These are phyloP conservation scores for Callyntrura guangdongensis DNA, from an alignment of 2,888 invertebrate species.

Conservation along the genomic window DNA sequence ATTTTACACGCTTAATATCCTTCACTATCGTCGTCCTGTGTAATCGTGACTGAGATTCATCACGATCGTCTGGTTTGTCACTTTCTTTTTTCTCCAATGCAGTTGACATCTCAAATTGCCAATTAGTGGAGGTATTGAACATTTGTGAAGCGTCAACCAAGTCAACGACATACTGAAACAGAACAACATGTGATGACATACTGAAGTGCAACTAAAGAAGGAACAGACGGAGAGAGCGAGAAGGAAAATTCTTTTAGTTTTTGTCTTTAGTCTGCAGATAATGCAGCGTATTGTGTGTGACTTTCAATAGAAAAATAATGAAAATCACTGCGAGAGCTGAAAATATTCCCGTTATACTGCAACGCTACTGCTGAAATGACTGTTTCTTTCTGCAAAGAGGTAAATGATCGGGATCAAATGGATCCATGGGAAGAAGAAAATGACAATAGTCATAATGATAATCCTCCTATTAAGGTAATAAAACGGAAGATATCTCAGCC, in stretches of 20 bases:
- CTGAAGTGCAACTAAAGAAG: too few relatives aligned
- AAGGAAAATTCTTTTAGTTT: too few relatives aligned
- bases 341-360: neutral
- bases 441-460: conserved; percentile 25
- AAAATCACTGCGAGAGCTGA: neutral
- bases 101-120: conserved; percentile 58
- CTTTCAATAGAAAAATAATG: neutral
- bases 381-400: neutral
- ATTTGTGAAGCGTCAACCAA: neutral
- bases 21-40: neutral
- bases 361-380: neutral
- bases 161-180: neutral
- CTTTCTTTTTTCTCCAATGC: conserved; percentile 28
- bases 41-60: conserved; percentile 74
- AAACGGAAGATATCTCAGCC: neutral
- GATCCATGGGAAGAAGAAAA: conserved; percentile 7
- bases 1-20: conserved; percentile 26
- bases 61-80: conserved; percentile 74
- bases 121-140: conserved; percentile 64
- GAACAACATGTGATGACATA: neutral
- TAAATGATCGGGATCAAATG: conserved; percentile 14
- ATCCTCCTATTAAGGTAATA: conserved; percentile 15
- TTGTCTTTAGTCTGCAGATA: too few relatives aligned
- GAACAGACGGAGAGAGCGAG: too few relatives aligned
- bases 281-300: neutral